Evolutionary conservation across 2,113 vertebrate genomes (phyloP).

Genomic region (Caretta caretta): DNA sequence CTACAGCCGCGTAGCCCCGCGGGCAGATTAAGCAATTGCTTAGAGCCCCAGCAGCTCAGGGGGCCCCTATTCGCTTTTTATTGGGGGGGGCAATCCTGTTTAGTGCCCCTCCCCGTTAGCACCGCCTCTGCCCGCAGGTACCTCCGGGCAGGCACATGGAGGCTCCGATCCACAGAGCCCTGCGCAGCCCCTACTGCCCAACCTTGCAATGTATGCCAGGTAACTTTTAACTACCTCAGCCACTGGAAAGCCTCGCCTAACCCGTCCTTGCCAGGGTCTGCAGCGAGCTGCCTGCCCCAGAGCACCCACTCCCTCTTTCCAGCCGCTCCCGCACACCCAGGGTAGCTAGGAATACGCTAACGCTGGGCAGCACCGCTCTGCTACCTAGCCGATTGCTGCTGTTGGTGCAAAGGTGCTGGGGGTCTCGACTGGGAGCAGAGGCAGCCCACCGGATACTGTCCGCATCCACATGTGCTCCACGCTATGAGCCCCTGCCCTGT

Average conservation of each 20-base stretch:
- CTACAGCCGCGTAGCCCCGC: too few relatives aligned
- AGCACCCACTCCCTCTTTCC: not conserved
- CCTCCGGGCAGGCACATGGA: too few relatives aligned
- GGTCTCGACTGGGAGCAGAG: not conserved
- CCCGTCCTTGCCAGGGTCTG: not conserved
- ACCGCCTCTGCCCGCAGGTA: too few relatives aligned
- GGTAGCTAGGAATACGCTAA: not conserved
- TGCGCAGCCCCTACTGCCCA: not conserved
- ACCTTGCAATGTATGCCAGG: not conserved
- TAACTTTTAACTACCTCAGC: not conserved
- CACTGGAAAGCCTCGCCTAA: not conserved
- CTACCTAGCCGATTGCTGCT: not conserved
- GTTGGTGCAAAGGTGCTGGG: not conserved
- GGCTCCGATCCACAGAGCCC: not conserved
- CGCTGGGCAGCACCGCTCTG: not conserved
- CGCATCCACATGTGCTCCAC: not conserved
- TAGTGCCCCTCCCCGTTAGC: too few relatives aligned
- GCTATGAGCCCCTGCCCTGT: not conserved
- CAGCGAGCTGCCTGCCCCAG: not conserved
- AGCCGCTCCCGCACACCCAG: not conserved
- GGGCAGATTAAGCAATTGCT: too few relatives aligned
- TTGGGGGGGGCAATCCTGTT: too few relatives aligned
- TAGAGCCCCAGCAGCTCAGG: too few relatives aligned
- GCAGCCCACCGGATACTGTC: not conserved
- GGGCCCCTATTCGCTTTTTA: too few relatives aligned